Base-by-base conservation (phyloP, 2,113 vertebrate species). In the Acanthochromis polyacanthus region DNA sequence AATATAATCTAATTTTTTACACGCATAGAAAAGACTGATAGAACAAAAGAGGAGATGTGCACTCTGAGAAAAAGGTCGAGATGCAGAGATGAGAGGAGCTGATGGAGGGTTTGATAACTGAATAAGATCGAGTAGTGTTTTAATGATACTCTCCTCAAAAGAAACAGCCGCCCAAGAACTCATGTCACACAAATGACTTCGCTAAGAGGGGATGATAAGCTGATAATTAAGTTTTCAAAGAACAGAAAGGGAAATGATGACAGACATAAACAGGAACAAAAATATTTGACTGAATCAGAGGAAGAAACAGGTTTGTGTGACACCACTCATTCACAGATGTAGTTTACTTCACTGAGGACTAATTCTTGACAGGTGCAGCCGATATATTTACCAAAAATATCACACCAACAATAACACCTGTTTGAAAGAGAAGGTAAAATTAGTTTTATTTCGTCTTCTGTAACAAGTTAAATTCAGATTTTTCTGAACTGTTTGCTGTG, bases 161-260 rank as follows among this genome's bases (percentile, higher is more conserved):
- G 55, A 73, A 63, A 65, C 23, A 59, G 38, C 56, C 30, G 28
- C 36, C 10, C 1, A 25, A 58, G 56, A 57, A 61, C 63, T 65
- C 58, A 23, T 68, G 52, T 71, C 45, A 67, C 17, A 22, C 51
- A 53, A 57, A 86, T 67, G 43, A 48, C 61, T 80, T 58, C 11
- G 12, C 69, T 69, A 17, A 52, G 22, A 77, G 43, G 20, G 57
- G 32, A 65, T 51, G 56, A 76, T 50, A 40, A 72, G 53, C 46
- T 65, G 57, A 75, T 87, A 59, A 74, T 79, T 59, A 67, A 72
- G 55, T 80, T 71, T 86, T 79, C 52, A 65, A 66, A 80, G 67
- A 25, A 32, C 16, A 6, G 20, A 43, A 43, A 68, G 60, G 20
- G 50, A 56, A 12, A 60, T 46, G 25, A 72, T 68, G 22, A 75